Evolutionary conservation across 64 coral and sea anemone genomes (phyloP), one percentile per base, ranked within the genome.

Genomic region (Pocillopora verrucosa): DNA sequence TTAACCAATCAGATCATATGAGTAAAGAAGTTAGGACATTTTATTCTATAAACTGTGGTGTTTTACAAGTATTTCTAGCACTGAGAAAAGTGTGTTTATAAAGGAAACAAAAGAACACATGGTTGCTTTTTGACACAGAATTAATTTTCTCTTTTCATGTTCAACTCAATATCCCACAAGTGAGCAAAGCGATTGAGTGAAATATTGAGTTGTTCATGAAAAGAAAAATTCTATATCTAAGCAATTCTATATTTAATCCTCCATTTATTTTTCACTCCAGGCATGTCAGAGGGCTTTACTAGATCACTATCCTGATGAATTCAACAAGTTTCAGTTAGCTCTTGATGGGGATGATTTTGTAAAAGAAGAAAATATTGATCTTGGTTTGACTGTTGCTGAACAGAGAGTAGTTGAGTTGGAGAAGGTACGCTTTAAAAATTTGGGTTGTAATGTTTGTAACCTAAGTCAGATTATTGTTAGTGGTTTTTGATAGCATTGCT

Each of bases 201-300:
- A 13, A 3, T 84, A 51, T 51, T 4, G 41, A 51, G 3, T 37
- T 84, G 61, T 84, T 16, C 59, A 7, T 36, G 30, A 68, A n/a
- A 30, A 13, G 16, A 60, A 16, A 35, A 13, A 16, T 34, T 20
- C 24, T 83, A 60, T 4, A 25, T 82, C 58, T 59, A 25, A 17
- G 58, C 7, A 61, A 13, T 15, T 13, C 13, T 13, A 4, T 63
- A 36, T 12, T 78, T 15, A 3, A 16, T 22, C 60, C 37, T 25
- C 36, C n/a, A 57, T 77, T 34, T n/a, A 34, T 14, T 76, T 19
- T 76, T 89, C 10, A 41, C 63, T 64, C 60, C 76, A 96, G 94
- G 94, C 91, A 76, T 96, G 91, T 81, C 94, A 90, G 73, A 86
- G 81, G 65, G 90, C 88, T 15, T 86, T 96, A 16, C 59, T 88